A percentile compares a stretch with the other conserved stretches of the same genome.
Evolutionary conservation across 1,140 invertebrate genomes (phyloP).

Genomic region (Diuraphis noxia): DNA sequence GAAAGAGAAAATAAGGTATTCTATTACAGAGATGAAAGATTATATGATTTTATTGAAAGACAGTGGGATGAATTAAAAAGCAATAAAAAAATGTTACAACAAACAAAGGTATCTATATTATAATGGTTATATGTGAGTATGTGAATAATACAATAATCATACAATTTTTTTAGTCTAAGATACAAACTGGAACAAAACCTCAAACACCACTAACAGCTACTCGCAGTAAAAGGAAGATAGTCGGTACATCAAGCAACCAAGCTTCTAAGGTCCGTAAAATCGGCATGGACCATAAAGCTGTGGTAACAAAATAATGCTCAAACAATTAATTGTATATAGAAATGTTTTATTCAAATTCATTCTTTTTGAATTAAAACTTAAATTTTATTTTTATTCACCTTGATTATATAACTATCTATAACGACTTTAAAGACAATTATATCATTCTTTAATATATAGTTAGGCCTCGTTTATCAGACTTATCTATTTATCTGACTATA

Average conservation of each 20-base stretch:
- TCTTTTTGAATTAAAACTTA: background rate
- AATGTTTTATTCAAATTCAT: background rate
- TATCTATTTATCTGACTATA: background rate
- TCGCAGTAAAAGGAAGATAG: conserved; percentile 33
- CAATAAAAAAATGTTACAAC: conserved; percentile 16
- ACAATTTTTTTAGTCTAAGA: background rate
- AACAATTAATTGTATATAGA: conserved; percentile 9
- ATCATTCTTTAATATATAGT: conserved; percentile 14
- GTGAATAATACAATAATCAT: background rate
- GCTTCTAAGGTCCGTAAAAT: conserved; percentile 53
- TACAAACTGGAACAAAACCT: background rate
- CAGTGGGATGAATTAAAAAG: conserved; percentile 45
- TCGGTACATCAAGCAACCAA: background rate
- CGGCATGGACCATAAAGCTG: conserved; percentile 48
- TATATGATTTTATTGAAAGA: conserved; percentile 35
- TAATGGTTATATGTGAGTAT: too few species aligned
- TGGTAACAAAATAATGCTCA: conserved; percentile 49
- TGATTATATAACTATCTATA: background rate
- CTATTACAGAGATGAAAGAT: conserved; percentile 35
- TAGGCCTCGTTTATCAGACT: conserved; percentile 51
- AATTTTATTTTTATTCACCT: conserved; percentile 1
- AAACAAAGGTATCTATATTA: conserved; percentile 25
- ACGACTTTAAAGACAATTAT: conserved; percentile 35
- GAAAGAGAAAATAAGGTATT: conserved; percentile 26
- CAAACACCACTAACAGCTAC: conserved; percentile 21